phyloP scores from a whole-genome alignment of 2,888 invertebrate genomes.

The Oscheius myriophilus region DNA sequence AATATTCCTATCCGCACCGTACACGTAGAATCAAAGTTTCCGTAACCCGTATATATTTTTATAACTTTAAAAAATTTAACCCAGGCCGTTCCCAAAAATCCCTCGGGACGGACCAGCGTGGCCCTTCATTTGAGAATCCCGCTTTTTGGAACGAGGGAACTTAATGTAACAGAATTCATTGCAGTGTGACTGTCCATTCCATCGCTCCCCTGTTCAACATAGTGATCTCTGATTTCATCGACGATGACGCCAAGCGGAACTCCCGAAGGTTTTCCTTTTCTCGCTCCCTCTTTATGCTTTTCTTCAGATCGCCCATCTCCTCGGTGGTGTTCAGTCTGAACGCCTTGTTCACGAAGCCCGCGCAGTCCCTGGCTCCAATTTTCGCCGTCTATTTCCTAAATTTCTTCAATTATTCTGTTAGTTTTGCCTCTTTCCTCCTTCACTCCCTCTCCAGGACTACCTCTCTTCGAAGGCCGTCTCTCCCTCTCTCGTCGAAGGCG shows the following conservation, averaged over 20 bases:
- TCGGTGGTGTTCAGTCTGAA: slow-evolving; percentile 69
- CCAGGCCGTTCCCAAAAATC: too few species aligned
- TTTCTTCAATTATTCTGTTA: slow-evolving; percentile 57
- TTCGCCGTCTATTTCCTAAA: slow-evolving; percentile 63
- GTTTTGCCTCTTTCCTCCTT: too few species aligned
- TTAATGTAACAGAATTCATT: slow-evolving; percentile 28
- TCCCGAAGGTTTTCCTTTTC: slow-evolving; percentile 33
- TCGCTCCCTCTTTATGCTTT: too few species aligned
- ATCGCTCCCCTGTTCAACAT: slow-evolving; percentile 68
- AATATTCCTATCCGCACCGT: too few species aligned
- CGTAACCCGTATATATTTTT: too few species aligned
- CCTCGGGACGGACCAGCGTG: too few species aligned
- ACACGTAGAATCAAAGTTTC: too few species aligned
- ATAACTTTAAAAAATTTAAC: too few species aligned
- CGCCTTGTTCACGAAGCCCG: slow-evolving; percentile 69
- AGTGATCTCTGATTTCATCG: slow-evolving; percentile 68
- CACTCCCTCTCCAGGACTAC: slow-evolving; percentile 57
- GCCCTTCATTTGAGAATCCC: too few species aligned
- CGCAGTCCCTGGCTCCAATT: slow-evolving; percentile 68
- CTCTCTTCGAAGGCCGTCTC: slow-evolving; percentile 36
- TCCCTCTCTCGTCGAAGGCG: slow-evolving; percentile 46
- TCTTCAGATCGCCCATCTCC: slow-evolving; percentile 55
- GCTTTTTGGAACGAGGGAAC: too few species aligned
- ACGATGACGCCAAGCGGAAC: slow-evolving; percentile 60
- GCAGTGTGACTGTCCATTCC: slow-evolving; percentile 66